These are phyloP conservation scores for Fratercula arctica DNA, from an alignment of 2,797 vertebrate genomes.

Conservation along the genomic window DNA sequence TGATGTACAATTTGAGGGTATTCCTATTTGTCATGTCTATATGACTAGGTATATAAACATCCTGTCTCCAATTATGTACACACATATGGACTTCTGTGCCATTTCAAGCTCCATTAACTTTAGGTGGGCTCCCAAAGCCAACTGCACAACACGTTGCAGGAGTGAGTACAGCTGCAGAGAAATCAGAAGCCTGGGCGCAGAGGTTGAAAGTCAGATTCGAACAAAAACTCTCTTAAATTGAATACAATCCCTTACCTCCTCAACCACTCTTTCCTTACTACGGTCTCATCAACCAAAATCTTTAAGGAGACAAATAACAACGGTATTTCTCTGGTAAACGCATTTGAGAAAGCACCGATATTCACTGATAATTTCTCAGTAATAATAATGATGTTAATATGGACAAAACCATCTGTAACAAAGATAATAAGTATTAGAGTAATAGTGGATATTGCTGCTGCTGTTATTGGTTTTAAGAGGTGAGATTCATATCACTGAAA, in stretches of 20 bases:
- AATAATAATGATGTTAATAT: neutral
- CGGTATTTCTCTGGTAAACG: neutral
- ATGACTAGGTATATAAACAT: neutral
- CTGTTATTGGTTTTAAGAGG: neutral
- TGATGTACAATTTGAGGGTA: constrained; percentile 9
- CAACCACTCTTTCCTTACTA: neutral
- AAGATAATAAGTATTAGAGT: neutral
- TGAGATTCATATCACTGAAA: neutral
- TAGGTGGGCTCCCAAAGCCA: constrained; percentile 25
- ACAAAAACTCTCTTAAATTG: neutral
- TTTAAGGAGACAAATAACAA: neutral
- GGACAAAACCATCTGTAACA: neutral
- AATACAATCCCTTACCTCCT: neutral
- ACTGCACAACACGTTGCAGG: neutral
- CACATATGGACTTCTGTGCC: neutral
- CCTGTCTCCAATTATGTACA: neutral
- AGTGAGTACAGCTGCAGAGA: neutral
- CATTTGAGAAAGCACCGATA: neutral
- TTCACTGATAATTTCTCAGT: neutral
- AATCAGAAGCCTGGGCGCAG: neutral
- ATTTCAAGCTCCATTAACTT: constrained; percentile 42
- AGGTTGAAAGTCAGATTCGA: neutral
- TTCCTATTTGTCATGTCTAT: constrained; percentile 12
- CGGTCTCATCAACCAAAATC: neutral
- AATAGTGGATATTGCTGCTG: neutral